These are phyloP conservation scores for Varanus komodoensis DNA, from an alignment of 2,113 vertebrate genomes.

Conservation along the genomic window DNA sequence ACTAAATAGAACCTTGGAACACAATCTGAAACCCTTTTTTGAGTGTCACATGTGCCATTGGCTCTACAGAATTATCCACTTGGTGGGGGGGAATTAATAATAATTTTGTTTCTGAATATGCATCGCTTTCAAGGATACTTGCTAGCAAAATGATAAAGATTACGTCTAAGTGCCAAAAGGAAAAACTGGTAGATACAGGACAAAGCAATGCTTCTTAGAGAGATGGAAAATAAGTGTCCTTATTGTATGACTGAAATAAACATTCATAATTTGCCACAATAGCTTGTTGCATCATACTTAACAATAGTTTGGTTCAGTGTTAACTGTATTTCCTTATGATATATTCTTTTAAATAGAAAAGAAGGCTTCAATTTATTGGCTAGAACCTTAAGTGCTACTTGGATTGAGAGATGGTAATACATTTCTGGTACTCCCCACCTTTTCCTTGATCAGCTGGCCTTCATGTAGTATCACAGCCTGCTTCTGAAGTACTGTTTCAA, in stretches of 20 bases:
- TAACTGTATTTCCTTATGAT: not conserved
- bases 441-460: not conserved
- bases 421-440: not conserved
- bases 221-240: not conserved
- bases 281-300: not conserved
- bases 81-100: not conserved
- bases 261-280: not conserved
- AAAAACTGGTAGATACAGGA: not conserved
- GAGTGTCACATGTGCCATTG: not conserved
- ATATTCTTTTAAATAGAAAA: not conserved
- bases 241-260: not conserved
- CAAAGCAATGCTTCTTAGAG: not conserved
- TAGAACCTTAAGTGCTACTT: not conserved
- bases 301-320: not conserved
- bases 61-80: not conserved
- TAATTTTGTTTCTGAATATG: not conserved
- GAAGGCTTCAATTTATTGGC: not conserved
- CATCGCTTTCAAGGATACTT: not conserved
- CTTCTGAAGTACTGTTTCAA: not conserved
- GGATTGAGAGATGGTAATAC: not conserved
- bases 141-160: not conserved
- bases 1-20: not conserved
- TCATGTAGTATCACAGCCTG: not conserved
- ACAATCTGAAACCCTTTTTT: not conserved
- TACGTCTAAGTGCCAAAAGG: not conserved